These are phyloP conservation scores for Chelmon rostratus DNA, from an alignment of 2,797 vertebrate species.

Conservation along the genomic window DNA sequence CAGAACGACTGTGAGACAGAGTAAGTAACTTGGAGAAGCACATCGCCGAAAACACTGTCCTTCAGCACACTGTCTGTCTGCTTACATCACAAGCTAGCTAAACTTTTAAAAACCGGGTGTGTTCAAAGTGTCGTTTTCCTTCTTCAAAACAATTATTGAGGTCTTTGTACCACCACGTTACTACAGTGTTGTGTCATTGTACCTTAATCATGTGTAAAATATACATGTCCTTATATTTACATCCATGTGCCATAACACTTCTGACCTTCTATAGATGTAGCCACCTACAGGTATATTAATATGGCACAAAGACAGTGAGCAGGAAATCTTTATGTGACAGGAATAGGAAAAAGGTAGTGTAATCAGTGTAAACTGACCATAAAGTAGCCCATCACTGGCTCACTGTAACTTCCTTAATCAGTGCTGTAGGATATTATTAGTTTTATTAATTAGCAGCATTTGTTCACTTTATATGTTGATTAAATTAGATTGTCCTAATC, in stretches of 20 bases:
- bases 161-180: background rate
- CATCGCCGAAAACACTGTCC: background rate
- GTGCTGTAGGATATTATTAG: background rate
- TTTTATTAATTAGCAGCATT: background rate
- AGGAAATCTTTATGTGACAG: background rate
- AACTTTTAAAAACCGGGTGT: background rate
- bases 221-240: background rate
- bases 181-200: background rate
- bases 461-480: background rate
- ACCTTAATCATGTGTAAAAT: background rate
- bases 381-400: background rate
- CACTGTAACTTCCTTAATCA: background rate
- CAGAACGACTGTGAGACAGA: conserved; percentile 82
- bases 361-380: background rate
- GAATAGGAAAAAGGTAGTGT: background rate
- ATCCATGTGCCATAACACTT: too few species aligned
- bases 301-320: background rate
- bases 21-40: conserved; percentile 70
- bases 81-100: background rate
- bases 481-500: background rate
- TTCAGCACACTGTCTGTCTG: background rate
- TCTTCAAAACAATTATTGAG: background rate
- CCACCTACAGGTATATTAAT: background rate
- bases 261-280: background rate
- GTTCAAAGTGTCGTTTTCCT: background rate